Base-by-base conservation (phyloP, 2,113 vertebrate genomes). In the Cynocephalus volans region DNA sequence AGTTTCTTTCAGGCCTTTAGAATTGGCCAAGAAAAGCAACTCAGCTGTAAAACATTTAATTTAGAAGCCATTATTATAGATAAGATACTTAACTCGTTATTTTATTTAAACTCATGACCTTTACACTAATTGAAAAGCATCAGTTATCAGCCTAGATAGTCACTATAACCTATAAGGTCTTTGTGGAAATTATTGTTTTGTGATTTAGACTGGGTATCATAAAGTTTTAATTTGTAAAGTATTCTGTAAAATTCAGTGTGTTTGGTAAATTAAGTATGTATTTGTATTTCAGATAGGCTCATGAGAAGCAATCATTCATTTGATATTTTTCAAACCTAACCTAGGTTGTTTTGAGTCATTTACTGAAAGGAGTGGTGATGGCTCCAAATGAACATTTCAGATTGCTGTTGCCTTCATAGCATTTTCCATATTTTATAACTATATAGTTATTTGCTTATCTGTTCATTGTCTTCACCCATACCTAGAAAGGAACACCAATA, bases 121-220 rank as follows among this genome's bases (percentile, higher is more conserved):
- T 96, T 97, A 56, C n/a, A 73, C 76, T 97, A 97, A 97, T 96
- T 97, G 93, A 93, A 98, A 98, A 97, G 90, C 92, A 96, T 96
- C 90, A 69, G 88, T 90, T 79, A 90, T 85, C 94, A 92, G 52
- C 70, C 77, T 88, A 12, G 79, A n/a, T 33, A 85, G 80, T 95
- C 81, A 82, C 60, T 91, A 93, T 41, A 41, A 41, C 41, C 41
- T 41, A 89, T 86, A 92, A 58, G 79, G 75, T 93, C 89, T 82
- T 95, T 54, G 45, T 88, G 77, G 77, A 95, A 88, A 89, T 89
- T 54, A 76, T 72, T 76, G 93, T 95, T 95, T 88, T 87, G 75
- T 95, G 72, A 56, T 90, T 88, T 67, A 77, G 91, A 45, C 18
- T 60, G 28, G 60, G 58, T 33, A 36, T 50, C 3, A 1, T 52